Conservation (phyloP, 2,888 invertebrate genomes). For the Ophion costatus region DNA sequence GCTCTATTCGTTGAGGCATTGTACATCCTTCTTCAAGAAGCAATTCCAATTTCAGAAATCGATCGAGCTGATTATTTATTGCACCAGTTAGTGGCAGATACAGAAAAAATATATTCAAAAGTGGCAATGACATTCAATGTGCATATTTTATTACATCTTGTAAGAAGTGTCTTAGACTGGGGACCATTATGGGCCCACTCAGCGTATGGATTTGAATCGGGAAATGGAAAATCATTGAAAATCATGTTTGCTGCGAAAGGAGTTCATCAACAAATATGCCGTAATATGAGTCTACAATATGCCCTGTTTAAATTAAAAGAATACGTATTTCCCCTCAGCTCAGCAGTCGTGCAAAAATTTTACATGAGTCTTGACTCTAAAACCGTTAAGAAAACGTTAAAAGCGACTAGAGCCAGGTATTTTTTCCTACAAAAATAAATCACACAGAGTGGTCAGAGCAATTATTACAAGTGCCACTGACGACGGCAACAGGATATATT, state of each 20-base stretch:
- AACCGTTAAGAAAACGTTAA: constrained; percentile 7
- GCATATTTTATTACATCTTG: constrained; percentile 34
- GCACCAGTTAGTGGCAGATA: too few relatives aligned
- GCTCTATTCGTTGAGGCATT: constrained; percentile 30
- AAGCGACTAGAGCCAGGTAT: constrained; percentile 19
- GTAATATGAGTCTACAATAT: constrained; percentile 20
- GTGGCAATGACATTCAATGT: constrained; percentile 31
- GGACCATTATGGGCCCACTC: constrained; percentile 43
- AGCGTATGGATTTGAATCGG: constrained; percentile 31
- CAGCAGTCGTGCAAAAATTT: constrained; percentile 13
- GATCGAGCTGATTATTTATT: too few relatives aligned
- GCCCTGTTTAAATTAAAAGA: constrained; percentile 27
- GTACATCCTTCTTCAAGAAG: constrained; percentile 5
- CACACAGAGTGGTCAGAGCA: too few relatives aligned
- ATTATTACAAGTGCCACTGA: too few relatives aligned
- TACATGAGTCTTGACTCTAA: constrained; percentile 6
- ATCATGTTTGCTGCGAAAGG: constrained; percentile 23
- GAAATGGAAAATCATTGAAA: background rate
- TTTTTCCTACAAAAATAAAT: background rate
- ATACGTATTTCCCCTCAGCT: constrained; percentile 22
- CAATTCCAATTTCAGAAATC: too few relatives aligned
- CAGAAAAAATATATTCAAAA: constrained; percentile 27
- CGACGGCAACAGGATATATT: too few relatives aligned
- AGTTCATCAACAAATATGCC: constrained; percentile 32
- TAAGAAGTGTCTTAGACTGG: constrained; percentile 36